phyloP scores from a whole-genome alignment of 2,888 invertebrate genomes.

The Limnephilus marmoratus region DNA sequence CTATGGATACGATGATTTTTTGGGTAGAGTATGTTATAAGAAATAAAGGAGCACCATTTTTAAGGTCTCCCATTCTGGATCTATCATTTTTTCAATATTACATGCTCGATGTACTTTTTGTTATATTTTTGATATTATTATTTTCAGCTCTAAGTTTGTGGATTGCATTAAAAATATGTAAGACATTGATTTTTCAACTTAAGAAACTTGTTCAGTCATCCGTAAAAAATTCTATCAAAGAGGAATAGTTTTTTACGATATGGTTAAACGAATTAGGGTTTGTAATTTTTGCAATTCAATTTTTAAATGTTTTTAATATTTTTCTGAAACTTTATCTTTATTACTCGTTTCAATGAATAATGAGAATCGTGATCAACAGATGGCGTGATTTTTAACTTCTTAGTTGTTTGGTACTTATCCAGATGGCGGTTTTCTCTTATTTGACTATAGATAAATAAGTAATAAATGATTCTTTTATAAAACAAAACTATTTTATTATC shows the following conservation, averaged over 20 bases:
- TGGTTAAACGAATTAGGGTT: too few relatives aligned
- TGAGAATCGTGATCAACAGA: background rate
- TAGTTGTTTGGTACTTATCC: background rate
- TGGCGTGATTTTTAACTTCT: background rate
- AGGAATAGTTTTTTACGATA: too few relatives aligned
- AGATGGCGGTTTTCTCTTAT: background rate
- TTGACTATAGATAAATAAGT: too few relatives aligned
- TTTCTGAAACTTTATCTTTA: too few relatives aligned
- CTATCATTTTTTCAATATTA: conserved; percentile 72
- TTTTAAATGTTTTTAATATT: too few relatives aligned
- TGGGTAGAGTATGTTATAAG: conserved; percentile 68
- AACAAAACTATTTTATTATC: too few relatives aligned
- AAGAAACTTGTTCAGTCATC: too few relatives aligned
- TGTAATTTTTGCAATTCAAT: too few relatives aligned
- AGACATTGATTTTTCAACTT: too few relatives aligned
- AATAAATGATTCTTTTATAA: too few relatives aligned
- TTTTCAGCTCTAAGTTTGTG: background rate
- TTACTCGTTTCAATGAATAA: background rate
- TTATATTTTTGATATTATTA: background rate
- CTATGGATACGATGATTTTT: conserved; percentile 64
- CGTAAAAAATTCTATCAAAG: too few relatives aligned
- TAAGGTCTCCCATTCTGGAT: conserved; percentile 69
- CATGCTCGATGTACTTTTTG: conserved; percentile 71
- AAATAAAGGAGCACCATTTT: conserved; percentile 67
- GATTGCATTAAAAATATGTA: background rate